These are phyloP conservation scores for Galerucella calmariensis DNA, from an alignment of 2,888 invertebrate species.

Conservation along the genomic window DNA sequence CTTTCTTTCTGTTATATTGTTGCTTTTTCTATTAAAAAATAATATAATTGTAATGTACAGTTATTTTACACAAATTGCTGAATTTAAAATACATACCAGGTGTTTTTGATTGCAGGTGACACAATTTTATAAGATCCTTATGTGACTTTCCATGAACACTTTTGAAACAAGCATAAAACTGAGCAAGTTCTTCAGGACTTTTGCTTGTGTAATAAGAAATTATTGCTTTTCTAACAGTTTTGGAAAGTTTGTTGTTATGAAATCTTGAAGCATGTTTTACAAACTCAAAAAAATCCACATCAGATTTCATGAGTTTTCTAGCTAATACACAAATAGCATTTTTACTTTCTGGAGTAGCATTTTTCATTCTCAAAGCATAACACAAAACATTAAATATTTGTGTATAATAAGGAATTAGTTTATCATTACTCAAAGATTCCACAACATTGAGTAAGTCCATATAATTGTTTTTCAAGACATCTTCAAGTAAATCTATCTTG, in stretches of 20 bases:
- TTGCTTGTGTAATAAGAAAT: slow-evolving; percentile 74
- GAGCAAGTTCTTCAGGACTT: slow-evolving; percentile 72
- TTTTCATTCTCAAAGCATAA: slow-evolving; percentile 34
- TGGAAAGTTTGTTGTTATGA: slow-evolving; percentile 47
- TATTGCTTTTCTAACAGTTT: slow-evolving; percentile 70
- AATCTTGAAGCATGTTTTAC: slow-evolving; percentile 53
- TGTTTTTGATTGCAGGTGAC: slow-evolving; percentile 69
- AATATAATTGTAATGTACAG: slow-evolving; percentile 1
- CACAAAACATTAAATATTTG: slow-evolving; percentile 55
- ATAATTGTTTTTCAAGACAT: slow-evolving; percentile 33
- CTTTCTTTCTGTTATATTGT: no score
- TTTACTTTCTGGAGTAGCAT: slow-evolving; percentile 43
- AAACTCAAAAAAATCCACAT: slow-evolving; percentile 66
- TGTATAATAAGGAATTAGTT: slow-evolving; percentile 49
- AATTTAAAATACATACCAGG: slow-evolving; percentile 62
- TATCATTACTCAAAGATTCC: slow-evolving; percentile 49
- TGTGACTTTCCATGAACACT: slow-evolving; percentile 78
- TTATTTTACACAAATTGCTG: not conserved
- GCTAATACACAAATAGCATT: slow-evolving; percentile 44
- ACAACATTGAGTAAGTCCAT: slow-evolving; percentile 49
- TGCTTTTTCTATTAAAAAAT: no score
- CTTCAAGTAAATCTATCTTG: slow-evolving; percentile 35
- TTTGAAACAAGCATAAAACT: slow-evolving; percentile 72
- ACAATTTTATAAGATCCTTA: slow-evolving; percentile 75
- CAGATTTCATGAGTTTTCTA: slow-evolving; percentile 70